Evolutionary conservation across 2,113 vertebrate genomes (phyloP).

Genomic region (Rostratula benghalensis): DNA sequence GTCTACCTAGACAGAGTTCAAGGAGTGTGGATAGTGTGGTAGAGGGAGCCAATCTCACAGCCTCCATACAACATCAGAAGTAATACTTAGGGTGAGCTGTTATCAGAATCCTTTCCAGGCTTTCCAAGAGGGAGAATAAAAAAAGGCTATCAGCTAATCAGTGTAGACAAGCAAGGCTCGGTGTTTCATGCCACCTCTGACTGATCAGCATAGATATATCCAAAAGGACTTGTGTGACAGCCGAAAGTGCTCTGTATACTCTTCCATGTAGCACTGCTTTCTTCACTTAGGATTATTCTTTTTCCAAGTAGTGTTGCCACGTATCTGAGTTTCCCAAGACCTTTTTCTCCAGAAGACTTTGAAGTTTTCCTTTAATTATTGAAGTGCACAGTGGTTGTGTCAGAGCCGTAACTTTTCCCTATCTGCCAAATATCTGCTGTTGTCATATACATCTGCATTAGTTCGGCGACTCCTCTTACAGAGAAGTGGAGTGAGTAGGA

Average conservation of each 20-base stretch:
- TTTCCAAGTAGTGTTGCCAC: not conserved
- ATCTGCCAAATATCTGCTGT: not conserved
- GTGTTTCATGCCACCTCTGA: not conserved
- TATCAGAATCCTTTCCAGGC: not conserved
- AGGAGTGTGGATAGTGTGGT: not conserved
- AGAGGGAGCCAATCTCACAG: not conserved
- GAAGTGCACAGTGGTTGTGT: not conserved
- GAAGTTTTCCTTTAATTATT: not conserved
- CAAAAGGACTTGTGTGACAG: not conserved
- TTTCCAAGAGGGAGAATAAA: not conserved
- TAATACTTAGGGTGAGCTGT: not conserved
- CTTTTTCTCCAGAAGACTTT: not conserved
- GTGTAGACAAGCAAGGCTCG: not conserved
- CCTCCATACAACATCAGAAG: not conserved
- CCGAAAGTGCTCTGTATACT: not conserved
- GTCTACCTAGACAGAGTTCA: not conserved
- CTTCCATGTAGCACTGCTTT: fast-evolving
- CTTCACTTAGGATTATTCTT: not conserved
- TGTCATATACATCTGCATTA: not conserved
- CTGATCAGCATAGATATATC: not conserved
- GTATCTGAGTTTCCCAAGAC: not conserved
- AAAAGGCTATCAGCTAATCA: not conserved
- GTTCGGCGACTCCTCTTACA: not conserved
- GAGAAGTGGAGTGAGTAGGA: not conserved
- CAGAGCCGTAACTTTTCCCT: not conserved